phyloP scores from a whole-genome alignment of 2,888 invertebrate species.

The Brachyopa scutellaris region DNA sequence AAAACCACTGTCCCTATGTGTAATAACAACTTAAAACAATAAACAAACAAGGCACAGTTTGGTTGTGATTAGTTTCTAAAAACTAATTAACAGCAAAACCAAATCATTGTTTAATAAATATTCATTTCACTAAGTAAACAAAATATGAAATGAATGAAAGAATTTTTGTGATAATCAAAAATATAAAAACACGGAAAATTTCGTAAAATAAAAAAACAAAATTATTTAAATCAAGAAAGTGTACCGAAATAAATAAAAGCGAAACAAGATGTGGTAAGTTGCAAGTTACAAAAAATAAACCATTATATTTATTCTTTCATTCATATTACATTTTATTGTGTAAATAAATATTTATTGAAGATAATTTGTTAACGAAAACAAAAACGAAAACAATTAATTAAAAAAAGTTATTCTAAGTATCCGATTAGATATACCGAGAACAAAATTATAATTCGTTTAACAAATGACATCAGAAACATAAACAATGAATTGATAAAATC shows the following conservation, averaged over 20 bases:
- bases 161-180: conserved; percentile 17
- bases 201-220: conserved; percentile 6
- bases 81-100: conserved; percentile 41
- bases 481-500: conserved; percentile 25
- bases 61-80: conserved; percentile 46
- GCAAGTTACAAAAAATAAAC: too few species aligned
- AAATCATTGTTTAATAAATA: conserved; percentile 50
- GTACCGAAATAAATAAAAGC: neutral
- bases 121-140: neutral
- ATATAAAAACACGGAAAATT: conserved; percentile 29
- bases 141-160: conserved; percentile 17
- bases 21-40: conserved; percentile 20
- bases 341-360: conserved; percentile 39
- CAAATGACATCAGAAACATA: conserved; percentile 21
- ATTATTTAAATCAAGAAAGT: conserved; percentile 16
- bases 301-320: conserved; percentile 41
- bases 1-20: conserved; percentile 68
- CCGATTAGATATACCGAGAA: conserved; percentile 29
- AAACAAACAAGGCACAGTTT: conserved; percentile 70
- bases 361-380: conserved; percentile 61
- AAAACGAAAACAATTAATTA: neutral
- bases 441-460: conserved; percentile 38
- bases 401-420: conserved; percentile 37
- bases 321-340: neutral
- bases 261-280: conserved; percentile 18